A percentile compares a stretch with the other conserved stretches of the same genome.
Conservation (phyloP, 1,140 invertebrate genomes). For the Halyomorpha halys region DNA sequence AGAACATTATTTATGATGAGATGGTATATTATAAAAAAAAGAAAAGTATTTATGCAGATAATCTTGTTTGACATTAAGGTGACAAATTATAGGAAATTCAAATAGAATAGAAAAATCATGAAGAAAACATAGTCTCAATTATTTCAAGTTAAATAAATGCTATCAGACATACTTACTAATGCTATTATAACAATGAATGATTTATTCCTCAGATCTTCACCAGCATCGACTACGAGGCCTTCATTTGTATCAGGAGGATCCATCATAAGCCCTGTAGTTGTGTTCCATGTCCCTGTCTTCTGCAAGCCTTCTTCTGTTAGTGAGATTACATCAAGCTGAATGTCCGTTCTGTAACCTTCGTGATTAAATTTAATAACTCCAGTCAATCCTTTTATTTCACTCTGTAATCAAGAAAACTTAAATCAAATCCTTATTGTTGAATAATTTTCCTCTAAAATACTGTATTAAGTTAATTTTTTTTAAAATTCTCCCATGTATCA, state of each 20-base stretch:
- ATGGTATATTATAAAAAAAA: no score
- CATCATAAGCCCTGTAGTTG: constrained; percentile 26
- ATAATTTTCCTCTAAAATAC: no score
- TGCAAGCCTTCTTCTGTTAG: constrained; percentile 51
- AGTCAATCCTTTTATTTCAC: constrained; percentile 62
- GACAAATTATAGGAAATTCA: no score
- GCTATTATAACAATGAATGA: constrained; percentile 76
- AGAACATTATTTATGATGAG: no score
- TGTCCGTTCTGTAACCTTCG: constrained; percentile 68
- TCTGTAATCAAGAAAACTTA: constrained; percentile 37
- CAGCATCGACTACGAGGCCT: neutral
- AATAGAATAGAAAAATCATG: no score
- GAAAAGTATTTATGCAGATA: no score
- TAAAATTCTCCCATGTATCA: no score
- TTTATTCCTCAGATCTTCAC: constrained; percentile 58
- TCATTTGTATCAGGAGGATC: neutral
- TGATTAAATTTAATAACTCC: constrained; percentile 75
- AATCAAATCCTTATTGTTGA: no score
- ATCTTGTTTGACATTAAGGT: no score
- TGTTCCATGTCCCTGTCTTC: constrained; percentile 57
- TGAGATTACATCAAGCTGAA: constrained; percentile 68
- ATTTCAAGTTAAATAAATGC: no score
- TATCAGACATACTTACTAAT: constrained; percentile 36
- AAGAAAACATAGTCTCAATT: no score
- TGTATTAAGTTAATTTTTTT: no score